These are phyloP conservation scores for Sorex araneus DNA, from an alignment of 2,113 vertebrate genomes.

Conservation along the genomic window DNA sequence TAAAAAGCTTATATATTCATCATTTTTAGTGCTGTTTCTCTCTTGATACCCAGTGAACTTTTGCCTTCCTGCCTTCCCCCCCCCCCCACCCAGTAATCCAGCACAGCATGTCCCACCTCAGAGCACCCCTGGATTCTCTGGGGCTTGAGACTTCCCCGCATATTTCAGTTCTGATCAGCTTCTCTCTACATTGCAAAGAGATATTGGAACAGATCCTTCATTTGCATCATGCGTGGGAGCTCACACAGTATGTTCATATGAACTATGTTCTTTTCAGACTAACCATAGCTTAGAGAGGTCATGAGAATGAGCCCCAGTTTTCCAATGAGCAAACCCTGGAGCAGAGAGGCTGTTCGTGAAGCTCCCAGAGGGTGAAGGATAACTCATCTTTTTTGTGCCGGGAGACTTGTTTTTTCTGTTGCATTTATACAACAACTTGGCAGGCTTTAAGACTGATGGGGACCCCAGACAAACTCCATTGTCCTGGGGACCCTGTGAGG, in stretches of 20 bases:
- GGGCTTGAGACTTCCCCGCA: background rate
- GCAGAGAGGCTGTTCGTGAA: background rate
- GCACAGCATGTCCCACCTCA: background rate
- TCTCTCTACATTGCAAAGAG: background rate
- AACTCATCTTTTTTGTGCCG: background rate
- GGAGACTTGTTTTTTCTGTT: background rate
- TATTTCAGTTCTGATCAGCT: background rate
- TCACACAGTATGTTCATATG: background rate
- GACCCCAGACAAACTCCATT: background rate
- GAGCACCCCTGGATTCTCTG: background rate
- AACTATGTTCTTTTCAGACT: background rate
- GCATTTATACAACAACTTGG: rapidly evolving
- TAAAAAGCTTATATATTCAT: too few relatives aligned
- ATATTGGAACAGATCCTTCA: background rate
- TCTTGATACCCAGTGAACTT: background rate
- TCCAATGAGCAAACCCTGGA: background rate
- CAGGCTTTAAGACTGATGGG: background rate
- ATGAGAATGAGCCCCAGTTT: background rate
- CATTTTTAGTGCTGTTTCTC: too few relatives aligned
- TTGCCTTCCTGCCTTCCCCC: background rate
- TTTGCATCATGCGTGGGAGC: background rate
- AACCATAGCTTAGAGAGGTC: background rate
- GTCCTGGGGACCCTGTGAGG: background rate
- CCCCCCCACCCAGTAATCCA: background rate
- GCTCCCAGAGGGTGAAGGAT: too few relatives aligned